Percentiles rank a stretch among this genome's conserved stretches.
Conservation (phyloP, 2,113 vertebrate genomes). For the human (Homo sapiens) region DNA sequence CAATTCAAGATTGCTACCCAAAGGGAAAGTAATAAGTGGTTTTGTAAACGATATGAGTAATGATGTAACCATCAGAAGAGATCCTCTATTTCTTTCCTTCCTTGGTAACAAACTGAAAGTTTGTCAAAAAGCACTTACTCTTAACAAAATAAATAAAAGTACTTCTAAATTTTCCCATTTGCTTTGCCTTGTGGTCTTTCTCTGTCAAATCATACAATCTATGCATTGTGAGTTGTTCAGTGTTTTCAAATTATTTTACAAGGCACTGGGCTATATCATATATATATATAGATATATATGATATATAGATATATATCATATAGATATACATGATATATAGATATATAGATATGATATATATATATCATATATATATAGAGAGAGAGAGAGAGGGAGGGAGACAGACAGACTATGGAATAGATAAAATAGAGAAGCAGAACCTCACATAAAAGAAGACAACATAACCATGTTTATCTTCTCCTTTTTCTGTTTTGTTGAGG, state of each 20-base stretch:
- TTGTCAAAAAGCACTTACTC: neutral
- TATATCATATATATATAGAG: too few species aligned
- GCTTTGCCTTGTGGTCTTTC: neutral
- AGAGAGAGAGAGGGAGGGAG: too few species aligned
- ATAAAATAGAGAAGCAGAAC: neutral
- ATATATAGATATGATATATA: too few species aligned
- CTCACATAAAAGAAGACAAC: neutral
- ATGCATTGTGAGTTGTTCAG: neutral
- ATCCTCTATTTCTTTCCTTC: neutral
- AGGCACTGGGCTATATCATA: too few species aligned
- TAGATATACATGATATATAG: neutral
- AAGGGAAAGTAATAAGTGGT: neutral
- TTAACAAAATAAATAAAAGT: neutral
- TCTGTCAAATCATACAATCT: neutral
- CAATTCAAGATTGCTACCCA: neutral
- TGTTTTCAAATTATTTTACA: constrained; percentile 9
- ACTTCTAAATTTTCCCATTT: neutral
- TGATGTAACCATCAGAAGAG: neutral
- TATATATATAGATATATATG: neutral
- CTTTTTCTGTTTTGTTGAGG: neutral
- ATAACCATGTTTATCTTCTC: neutral
- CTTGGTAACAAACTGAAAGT: neutral
- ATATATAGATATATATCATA: neutral
- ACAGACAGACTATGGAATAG: too few species aligned
- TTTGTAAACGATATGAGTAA: neutral